These are phyloP conservation scores for Onthophagus sagittarius DNA, from an alignment of 2,888 invertebrate species.

Conservation along the genomic window DNA sequence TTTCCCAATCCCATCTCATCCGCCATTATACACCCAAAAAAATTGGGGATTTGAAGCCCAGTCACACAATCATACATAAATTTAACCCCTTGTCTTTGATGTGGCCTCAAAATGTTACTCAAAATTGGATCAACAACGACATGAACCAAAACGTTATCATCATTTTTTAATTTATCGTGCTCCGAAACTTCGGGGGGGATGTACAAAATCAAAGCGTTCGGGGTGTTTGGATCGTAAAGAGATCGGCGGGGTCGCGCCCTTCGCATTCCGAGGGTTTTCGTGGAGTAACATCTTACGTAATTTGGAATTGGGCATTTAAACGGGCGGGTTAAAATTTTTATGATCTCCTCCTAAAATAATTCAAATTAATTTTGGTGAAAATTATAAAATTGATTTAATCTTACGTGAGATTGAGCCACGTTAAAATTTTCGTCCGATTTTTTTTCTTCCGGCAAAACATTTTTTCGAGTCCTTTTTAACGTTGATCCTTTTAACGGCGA, in stretches of 20 bases:
- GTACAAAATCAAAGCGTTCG: conserved; percentile 86
- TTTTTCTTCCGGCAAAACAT: conserved; percentile 40
- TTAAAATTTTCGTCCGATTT: conserved; percentile 15
- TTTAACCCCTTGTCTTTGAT: conserved; percentile 97
- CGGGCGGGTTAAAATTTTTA: conserved; percentile 76
- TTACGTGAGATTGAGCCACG: conserved; percentile 28
- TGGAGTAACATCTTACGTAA: conserved; percentile 69
- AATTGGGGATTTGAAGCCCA: conserved; percentile 79
- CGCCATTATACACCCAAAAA: conserved; percentile 97
- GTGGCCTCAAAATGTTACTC: conserved; percentile 86
- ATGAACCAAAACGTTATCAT: conserved; percentile 72
- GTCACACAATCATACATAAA: conserved; percentile 99
- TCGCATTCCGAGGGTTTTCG: conserved; percentile 77
- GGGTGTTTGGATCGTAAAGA: conserved; percentile 87
- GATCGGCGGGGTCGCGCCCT: conserved; percentile 61
- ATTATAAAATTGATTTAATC: conserved; percentile 10
- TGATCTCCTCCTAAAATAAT: conserved; percentile 66
- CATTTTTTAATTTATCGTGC: conserved; percentile 82
- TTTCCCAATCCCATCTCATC: conserved; percentile 99
- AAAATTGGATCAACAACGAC: conserved; percentile 96
- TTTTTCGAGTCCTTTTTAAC: conserved; percentile 30
- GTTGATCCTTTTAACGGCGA: not conserved
- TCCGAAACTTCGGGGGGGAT: conserved; percentile 78
- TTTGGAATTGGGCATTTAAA: conserved; percentile 92
- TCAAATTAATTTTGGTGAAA: not conserved